Percentiles rank a stretch among this genome's conserved stretches.
Evolutionary conservation across 2,888 invertebrate genomes (phyloP).

Genomic region (Scaptomyza flava): DNA sequence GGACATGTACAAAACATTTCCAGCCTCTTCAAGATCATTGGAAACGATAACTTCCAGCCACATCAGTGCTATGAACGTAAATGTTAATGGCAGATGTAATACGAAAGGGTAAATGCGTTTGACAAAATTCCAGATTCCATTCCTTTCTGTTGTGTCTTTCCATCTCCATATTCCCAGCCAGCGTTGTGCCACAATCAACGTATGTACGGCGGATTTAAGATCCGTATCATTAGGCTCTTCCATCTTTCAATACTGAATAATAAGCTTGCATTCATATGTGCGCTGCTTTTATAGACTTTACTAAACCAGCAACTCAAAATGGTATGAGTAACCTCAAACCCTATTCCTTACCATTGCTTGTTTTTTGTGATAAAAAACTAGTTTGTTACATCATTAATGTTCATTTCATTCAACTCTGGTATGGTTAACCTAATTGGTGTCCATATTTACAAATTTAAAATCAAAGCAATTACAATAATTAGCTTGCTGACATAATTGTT

Average conservation of each 20-base stretch:
- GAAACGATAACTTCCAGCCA: conserved; percentile 61
- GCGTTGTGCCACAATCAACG: conserved; percentile 21
- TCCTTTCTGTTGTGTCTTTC: conserved; percentile 5
- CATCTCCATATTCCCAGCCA: conserved; percentile 55
- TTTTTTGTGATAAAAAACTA: conserved; percentile 8
- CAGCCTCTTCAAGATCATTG: conserved; percentile 51
- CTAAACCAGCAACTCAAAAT: conserved; percentile 5
- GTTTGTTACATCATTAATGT: conserved; percentile 4
- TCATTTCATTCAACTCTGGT: conserved; percentile 45
- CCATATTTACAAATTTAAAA: conserved; percentile 58
- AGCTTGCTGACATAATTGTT: conserved; percentile 45
- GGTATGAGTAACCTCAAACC: conserved; percentile 1
- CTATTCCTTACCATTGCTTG: not conserved
- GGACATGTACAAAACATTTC: conserved; percentile 69
- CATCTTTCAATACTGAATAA: conserved; percentile 20
- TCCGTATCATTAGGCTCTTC: conserved; percentile 31
- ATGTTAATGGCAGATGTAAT: conserved; percentile 61
- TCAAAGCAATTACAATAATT: conserved; percentile 67
- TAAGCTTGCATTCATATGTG: not conserved
- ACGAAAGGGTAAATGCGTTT: conserved; percentile 42
- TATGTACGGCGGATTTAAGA: conserved; percentile 33
- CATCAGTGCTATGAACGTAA: conserved; percentile 57
- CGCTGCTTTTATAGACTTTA: conserved; percentile 55
- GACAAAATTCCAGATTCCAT: not conserved
- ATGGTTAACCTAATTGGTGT: conserved; percentile 28